Evolutionary conservation across 2,888 invertebrate genomes (phyloP).

Genomic region (Anthophora plumipes): DNA sequence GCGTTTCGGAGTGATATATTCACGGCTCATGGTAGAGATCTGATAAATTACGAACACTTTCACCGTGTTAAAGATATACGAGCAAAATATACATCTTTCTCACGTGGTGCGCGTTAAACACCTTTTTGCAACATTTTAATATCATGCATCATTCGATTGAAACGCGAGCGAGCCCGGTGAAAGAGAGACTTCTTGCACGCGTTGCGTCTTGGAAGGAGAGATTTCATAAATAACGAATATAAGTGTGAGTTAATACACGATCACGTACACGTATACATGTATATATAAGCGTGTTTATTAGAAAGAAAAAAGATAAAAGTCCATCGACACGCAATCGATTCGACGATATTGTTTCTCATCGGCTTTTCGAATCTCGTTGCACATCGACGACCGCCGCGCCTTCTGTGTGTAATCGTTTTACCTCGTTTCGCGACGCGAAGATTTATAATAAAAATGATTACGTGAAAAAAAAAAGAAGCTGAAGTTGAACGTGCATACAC

Average conservation of each 20-base stretch:
- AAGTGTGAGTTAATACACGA: no score
- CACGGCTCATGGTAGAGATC: not conserved
- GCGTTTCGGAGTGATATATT: not conserved
- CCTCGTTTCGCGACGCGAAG: conserved; percentile 4
- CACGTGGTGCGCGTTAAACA: not conserved
- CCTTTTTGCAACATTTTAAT: conserved; percentile 1
- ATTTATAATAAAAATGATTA: conserved; percentile 34
- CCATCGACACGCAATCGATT: conserved; percentile 55
- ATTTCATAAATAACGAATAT: not conserved
- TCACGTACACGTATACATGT: conserved; percentile 11
- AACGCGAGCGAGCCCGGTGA: not conserved
- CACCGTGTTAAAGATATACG: not conserved
- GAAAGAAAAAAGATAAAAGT: no score
- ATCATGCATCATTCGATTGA: conserved; percentile 3
- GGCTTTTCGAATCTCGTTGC: not conserved
- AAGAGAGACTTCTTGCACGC: not conserved
- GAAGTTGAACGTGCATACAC: no score
- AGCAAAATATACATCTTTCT: not conserved
- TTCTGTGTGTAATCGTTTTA: conserved; percentile 10
- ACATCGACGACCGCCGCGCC: no score
- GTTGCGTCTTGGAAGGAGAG: not conserved
- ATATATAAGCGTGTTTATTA: conserved; percentile 32
- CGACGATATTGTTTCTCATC: conserved; percentile 16
- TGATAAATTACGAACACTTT: conserved; percentile 8
- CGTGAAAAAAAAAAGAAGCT: no score